These are phyloP conservation scores for Bufo bufo DNA, from an alignment of 2,113 vertebrate species.

Conservation along the genomic window DNA sequence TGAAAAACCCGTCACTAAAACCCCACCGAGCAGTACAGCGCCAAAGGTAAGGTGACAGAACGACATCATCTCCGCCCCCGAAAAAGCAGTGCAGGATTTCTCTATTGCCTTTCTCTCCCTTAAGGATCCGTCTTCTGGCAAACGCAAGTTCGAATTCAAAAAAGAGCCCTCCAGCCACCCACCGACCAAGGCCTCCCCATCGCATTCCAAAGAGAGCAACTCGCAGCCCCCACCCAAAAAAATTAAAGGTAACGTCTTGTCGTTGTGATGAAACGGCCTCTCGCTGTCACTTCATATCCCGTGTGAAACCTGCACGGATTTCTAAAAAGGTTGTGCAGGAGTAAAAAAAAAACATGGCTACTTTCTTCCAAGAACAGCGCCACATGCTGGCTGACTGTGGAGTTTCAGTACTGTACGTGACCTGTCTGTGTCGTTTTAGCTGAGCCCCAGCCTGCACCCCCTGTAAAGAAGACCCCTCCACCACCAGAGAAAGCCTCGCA, in stretches of 20 bases:
- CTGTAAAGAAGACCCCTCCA: constrained; percentile 47
- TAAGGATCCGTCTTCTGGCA: constrained; percentile 73
- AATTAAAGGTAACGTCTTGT: constrained; percentile 69
- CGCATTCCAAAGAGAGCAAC: constrained; percentile 63
- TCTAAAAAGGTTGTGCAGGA: no score
- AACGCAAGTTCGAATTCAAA: constrained; percentile 86
- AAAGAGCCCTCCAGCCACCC: constrained; percentile 74
- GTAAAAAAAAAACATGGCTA: no score
- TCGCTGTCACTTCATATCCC: no score
- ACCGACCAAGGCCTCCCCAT: constrained; percentile 62
- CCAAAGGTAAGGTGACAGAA: constrained; percentile 62
- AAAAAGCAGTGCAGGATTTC: neutral
- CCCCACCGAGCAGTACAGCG: constrained; percentile 6
- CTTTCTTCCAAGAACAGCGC: no score
- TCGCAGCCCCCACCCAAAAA: constrained; percentile 68
- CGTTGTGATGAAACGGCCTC: neutral
- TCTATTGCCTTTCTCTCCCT: neutral
- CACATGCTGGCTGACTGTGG: no score
- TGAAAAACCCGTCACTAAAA: constrained; percentile 58
- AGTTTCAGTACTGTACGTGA: no score
- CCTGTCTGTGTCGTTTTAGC: constrained; percentile 23
- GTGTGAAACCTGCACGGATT: no score
- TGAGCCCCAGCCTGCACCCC: constrained; percentile 41
- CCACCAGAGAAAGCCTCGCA: constrained; percentile 64
- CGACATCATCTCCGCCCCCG: neutral